These are phyloP conservation scores for Zootoca vivipara DNA, from an alignment of 2,113 vertebrate genomes.

Conservation along the genomic window DNA sequence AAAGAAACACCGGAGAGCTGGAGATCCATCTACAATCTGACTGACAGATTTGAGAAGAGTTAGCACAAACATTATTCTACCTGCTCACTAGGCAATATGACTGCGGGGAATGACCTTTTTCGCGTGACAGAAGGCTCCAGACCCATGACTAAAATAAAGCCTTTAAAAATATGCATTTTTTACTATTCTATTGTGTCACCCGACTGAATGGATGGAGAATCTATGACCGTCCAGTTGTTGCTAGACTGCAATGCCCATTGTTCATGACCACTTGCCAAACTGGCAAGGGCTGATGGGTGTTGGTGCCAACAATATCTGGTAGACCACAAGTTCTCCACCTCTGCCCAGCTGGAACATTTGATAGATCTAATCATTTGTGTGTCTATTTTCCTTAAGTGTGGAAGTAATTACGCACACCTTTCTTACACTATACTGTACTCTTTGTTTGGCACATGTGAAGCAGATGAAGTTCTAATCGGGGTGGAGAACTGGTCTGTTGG, in stretches of 20 bases:
- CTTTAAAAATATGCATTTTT: background rate
- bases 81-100: background rate
- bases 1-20: background rate
- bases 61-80: background rate
- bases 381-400: background rate
- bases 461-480: too few relatives aligned
- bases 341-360: conserved; percentile 9
- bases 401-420: background rate
- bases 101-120: background rate
- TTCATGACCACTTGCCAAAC: too few relatives aligned
- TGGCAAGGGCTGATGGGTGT: too few relatives aligned
- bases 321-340: too few relatives aligned
- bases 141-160: background rate
- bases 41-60: background rate
- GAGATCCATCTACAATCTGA: conserved; percentile 4
- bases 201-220: too few relatives aligned
- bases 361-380: conserved; percentile 20
- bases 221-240: too few relatives aligned
- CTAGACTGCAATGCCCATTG: too few relatives aligned
- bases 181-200: background rate
- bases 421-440: background rate
- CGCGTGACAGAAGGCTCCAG: background rate
- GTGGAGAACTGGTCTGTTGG: too few relatives aligned
- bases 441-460: background rate
- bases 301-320: too few relatives aligned